Evolutionary conservation across 2,797 vertebrate species (phyloP).

Genomic region (Netta rufina): DNA sequence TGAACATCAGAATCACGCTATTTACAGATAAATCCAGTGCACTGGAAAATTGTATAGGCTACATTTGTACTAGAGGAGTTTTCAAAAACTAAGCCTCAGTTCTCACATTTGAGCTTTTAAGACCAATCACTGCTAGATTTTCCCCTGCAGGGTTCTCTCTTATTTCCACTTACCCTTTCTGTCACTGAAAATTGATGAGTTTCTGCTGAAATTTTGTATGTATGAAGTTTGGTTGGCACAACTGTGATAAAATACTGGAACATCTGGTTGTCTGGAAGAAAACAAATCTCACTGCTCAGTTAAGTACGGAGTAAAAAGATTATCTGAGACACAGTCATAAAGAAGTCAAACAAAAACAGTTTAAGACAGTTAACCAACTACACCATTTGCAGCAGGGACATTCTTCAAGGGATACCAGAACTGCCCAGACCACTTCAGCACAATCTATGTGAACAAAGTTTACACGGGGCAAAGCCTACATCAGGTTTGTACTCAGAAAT

Average conservation of each 20-base stretch:
- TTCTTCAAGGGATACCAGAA: not conserved
- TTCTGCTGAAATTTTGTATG: conserved; percentile 87
- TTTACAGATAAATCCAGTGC: not conserved
- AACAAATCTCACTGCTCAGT: conserved; percentile 25
- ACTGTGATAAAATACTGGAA: conserved; percentile 99
- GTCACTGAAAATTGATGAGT: conserved; percentile 86
- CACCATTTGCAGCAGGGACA: not conserved
- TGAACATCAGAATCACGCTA: not conserved
- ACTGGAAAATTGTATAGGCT: not conserved
- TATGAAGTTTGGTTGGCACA: conserved; percentile 96
- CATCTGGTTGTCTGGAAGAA: conserved; percentile 94
- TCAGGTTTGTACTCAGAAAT: not conserved
- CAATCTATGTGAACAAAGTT: not conserved
- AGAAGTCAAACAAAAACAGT: not conserved
- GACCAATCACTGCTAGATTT: not conserved
- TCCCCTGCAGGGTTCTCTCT: not conserved
- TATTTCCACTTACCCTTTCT: conserved; percentile 79
- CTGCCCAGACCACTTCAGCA: not conserved
- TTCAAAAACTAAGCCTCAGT: not conserved
- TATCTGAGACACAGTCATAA: not conserved
- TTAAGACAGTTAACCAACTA: not conserved
- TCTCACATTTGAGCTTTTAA: not conserved
- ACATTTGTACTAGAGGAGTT: not conserved
- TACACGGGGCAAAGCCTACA: not conserved
- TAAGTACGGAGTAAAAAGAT: not conserved